These are phyloP conservation scores for Leptothorax acervorum DNA, from an alignment of 2,888 invertebrate genomes.

Conservation along the genomic window DNA sequence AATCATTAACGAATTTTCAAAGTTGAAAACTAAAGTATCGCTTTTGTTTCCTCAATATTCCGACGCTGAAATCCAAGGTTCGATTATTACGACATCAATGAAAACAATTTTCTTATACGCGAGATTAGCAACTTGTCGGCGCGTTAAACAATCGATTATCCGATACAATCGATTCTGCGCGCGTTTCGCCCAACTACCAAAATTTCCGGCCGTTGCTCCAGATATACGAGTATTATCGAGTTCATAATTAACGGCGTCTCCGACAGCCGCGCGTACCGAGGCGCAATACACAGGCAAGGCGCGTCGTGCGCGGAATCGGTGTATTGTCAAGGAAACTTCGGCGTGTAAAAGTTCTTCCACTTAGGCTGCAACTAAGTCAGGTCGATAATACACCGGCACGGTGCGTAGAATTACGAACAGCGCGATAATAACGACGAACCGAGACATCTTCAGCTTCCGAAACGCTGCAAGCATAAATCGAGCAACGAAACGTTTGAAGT, in stretches of 20 bases:
- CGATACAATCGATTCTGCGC: slow-evolving; percentile 42
- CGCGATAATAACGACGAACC: slow-evolving; percentile 7
- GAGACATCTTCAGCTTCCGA: background rate
- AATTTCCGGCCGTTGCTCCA: slow-evolving; percentile 46
- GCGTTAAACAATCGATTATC: slow-evolving; percentile 40
- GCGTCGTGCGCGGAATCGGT: slow-evolving; percentile 44
- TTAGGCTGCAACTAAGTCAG: slow-evolving; percentile 44
- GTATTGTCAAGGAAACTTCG: slow-evolving; percentile 44
- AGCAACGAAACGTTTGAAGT: background rate
- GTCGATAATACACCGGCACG: slow-evolving; percentile 52
- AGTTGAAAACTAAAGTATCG: background rate
- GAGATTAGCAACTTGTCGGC: slow-evolving; percentile 14
- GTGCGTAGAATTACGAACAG: slow-evolving; percentile 52
- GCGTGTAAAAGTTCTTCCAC: slow-evolving; percentile 42
- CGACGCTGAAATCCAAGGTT: background rate
- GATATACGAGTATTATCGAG: slow-evolving; percentile 48
- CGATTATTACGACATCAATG: slow-evolving; percentile 1
- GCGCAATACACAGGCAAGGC: slow-evolving; percentile 14
- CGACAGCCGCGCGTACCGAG: slow-evolving; percentile 21
- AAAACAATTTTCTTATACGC: slow-evolving; percentile 2
- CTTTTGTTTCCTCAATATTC: background rate
- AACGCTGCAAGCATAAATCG: background rate
- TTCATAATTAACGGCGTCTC: slow-evolving; percentile 49
- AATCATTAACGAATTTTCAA: slow-evolving; percentile 4
- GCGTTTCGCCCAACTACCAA: slow-evolving; percentile 37